These are phyloP conservation scores for Poecilia picta DNA, from an alignment of 2,797 vertebrate species.

Conservation along the genomic window DNA sequence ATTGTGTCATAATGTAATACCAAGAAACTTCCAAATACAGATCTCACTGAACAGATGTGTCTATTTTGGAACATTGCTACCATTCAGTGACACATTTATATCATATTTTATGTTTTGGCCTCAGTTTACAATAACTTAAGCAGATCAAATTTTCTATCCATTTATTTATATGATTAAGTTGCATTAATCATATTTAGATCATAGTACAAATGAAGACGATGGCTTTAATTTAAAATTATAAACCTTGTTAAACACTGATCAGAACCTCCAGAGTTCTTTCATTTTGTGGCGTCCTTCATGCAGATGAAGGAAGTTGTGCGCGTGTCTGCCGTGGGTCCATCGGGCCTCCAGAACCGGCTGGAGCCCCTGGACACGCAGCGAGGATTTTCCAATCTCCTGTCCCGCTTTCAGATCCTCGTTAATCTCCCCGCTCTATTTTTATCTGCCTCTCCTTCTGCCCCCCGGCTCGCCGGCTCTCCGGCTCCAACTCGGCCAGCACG, in stretches of 20 bases:
- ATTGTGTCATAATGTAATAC: background rate
- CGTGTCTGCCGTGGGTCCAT: constrained; percentile 29
- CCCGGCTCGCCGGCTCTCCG: constrained; percentile 58
- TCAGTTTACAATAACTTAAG: background rate
- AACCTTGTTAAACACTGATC: background rate
- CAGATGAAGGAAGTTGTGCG: constrained; percentile 49
- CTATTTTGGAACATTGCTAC: background rate
- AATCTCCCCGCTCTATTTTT: constrained; percentile 84
- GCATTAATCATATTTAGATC: background rate
- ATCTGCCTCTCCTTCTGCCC: constrained; percentile 65
- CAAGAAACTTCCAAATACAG: background rate
- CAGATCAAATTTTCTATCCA: background rate
- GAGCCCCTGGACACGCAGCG: constrained; percentile 63
- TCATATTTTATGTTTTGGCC: background rate
- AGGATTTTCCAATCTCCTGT: constrained; percentile 82
- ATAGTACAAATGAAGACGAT: background rate
- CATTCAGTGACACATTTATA: background rate
- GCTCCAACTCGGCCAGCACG: constrained; percentile 53
- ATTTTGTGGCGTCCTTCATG: constrained; percentile 24
- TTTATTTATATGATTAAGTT: no score
- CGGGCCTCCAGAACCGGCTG: constrained; percentile 46
- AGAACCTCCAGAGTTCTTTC: background rate
- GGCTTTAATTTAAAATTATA: background rate
- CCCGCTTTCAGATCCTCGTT: constrained; percentile 82
- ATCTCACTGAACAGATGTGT: background rate